Conservation (phyloP, 2,888 invertebrate species). For the Stenoptilia bipunctidactyla region DNA sequence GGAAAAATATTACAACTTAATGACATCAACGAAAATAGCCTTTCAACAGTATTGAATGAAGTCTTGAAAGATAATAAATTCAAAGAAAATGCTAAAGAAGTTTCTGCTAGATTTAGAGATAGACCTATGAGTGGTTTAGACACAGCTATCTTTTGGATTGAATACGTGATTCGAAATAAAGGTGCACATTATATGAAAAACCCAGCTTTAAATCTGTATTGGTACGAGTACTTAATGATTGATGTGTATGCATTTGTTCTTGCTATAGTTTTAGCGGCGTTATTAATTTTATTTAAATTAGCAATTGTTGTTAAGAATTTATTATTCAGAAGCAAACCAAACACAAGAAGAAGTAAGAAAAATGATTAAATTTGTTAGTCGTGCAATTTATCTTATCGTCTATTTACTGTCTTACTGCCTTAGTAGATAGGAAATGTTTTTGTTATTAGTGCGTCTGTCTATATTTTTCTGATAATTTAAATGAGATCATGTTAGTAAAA, state of each 20-base stretch:
- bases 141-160: conserved; percentile 67
- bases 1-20: conserved; percentile 43
- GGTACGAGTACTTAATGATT: conserved; percentile 45
- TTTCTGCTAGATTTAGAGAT: conserved; percentile 62
- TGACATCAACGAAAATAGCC: conserved; percentile 45
- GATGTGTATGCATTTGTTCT: conserved; percentile 49
- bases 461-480: too few species aligned
- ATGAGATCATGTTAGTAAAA: too few species aligned
- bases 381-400: too few species aligned
- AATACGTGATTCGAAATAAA: conserved; percentile 68
- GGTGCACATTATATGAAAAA: conserved; percentile 64
- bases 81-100: conserved; percentile 34
- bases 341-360: too few species aligned
- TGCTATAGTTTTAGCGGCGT: too few species aligned
- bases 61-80: conserved; percentile 44
- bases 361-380: too few species aligned
- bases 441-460: too few species aligned
- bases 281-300: too few species aligned
- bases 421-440: too few species aligned
- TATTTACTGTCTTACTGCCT: too few species aligned
- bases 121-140: conserved; percentile 62
- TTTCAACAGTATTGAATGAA: conserved; percentile 36
- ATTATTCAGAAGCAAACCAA: too few species aligned
- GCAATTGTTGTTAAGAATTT: too few species aligned
- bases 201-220: conserved; percentile 50